Base-by-base conservation (phyloP, 2,797 vertebrate genomes). In the Graptemys geographica region DNA sequence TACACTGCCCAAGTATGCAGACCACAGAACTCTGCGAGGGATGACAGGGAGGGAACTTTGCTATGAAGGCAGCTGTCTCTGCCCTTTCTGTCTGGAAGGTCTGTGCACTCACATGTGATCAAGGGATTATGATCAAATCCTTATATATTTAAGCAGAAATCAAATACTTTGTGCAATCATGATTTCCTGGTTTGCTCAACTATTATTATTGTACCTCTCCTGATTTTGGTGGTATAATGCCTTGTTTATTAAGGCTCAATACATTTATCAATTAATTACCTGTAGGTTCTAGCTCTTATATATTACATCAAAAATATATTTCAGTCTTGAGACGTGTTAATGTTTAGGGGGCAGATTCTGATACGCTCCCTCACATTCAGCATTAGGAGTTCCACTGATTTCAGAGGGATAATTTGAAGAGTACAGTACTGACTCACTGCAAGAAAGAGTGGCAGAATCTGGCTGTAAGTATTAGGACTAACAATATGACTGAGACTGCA, bases 201-300 rank as follows among this genome's bases (percentile, higher is more conserved):
- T 89, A 89, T 85, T 83, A 85, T 25, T 37, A 79, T 4, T 92
- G 82, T 37, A 93, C 65, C 72, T 93, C 92, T 25, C 25, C 59
- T 90, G 83, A 93, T 93, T 93, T 85, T 81, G 56, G 76, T 78
- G 4, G 6, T 84, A 88, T 92, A 93, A 96, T 84, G 41, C 83
- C 92, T 94, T 92, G 74, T 82, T 89, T 91, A 2, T 92, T 93
- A 96, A 94, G 33, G 25, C 51, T 92, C 72, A 56, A 84, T 83
- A 87, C 47, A 90, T 92, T 85, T 79, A 82, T 28, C 83, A 37
- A 94, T 90, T 92, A 94, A 95, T 88, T 96, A 92, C 12, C 8
- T 93, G 53, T 57, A 92, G 95, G 88, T 85, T 94, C 41, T 89
- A 89, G 44, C 41, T 92, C 80, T 55, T 86, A 87, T 23, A 88